Base-by-base conservation (phyloP, 2,113 vertebrate species). In the Mus spicilegus region DNA sequence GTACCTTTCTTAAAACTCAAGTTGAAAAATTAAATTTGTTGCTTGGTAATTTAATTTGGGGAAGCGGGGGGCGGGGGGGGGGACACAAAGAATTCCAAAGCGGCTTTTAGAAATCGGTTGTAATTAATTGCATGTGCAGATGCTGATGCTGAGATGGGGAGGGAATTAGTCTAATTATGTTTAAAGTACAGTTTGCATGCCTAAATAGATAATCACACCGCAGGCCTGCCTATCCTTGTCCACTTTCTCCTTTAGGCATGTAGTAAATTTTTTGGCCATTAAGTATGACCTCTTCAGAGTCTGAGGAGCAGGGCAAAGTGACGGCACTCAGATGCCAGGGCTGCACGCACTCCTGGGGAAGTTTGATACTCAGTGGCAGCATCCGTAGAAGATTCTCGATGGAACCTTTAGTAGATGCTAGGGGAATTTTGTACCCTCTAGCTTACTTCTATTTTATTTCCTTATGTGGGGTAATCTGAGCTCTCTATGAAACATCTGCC, bases 1-100 rank as follows among this genome's bases (percentile, higher is more conserved):
- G 58, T 91, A 76, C 92, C 69, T 94, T 63, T 92, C 73, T 92
- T 92, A 95, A 95, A 96, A 95, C 95, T 84, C 96, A 97, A 96
- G 91, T 95, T 97, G 92, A 97, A 97, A 97, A 98, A 97, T 97
- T 96, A 81, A 95, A 97, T 97, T 97, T 97, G 69, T 95, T 93
- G 85, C 90, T 93, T 76, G 84, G 90, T 96, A 93, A 94, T 98
- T 95, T 96, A 13, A 30, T 95, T 91, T 96, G 13, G 77, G 87
- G 65, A 93, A 97, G 92, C 92, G 8, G 36, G 36, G 67, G 4
- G n/a, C n/a, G n/a, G 16, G 61, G 42, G 70, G 73, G 56, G 54
- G 54, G 95, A 90, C 95, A 91, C 93, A 92, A 97, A 96, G 33
- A 93, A 91, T 96, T 98, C 72, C 85, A 96, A 97, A 94, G 72